Percentiles rank a stretch among this genome's conserved stretches.
Evolutionary conservation across 2,888 invertebrate species (phyloP).

Genomic region (Dilophus febrilis): DNA sequence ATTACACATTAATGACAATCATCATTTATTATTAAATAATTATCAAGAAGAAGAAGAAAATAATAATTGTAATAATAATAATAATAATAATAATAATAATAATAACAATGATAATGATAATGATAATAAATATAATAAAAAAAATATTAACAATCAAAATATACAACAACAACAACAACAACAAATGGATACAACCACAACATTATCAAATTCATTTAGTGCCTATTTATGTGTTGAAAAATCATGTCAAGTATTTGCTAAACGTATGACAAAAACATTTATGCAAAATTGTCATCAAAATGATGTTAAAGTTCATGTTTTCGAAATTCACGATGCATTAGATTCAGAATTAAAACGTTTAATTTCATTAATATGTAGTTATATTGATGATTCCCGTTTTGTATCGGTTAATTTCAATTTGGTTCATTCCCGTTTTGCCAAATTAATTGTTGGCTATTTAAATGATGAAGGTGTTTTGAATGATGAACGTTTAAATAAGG

Average conservation of each 20-base stretch:
- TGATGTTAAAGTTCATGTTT: conserved; percentile 30
- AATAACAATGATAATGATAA: too few species aligned
- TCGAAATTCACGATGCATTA: conserved; percentile 39
- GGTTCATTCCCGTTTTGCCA: conserved; percentile 47
- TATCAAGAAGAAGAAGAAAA: background rate
- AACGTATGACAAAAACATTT: conserved; percentile 46
- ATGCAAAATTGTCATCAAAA: conserved; percentile 27
- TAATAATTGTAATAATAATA: too few species aligned
- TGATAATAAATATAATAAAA: too few species aligned
- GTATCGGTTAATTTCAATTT: conserved; percentile 43
- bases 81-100: too few species aligned
- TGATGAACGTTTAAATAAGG: conserved; percentile 2
- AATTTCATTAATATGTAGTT: conserved; percentile 47
- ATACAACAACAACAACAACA: background rate
- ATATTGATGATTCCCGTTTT: conserved; percentile 50
- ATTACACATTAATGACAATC: conserved; percentile 6
- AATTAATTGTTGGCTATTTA: conserved; percentile 42
- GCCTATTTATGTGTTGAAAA: conserved; percentile 41
- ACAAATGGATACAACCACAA: conserved; percentile 3
- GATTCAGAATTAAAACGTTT: conserved; percentile 50
- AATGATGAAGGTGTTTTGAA: conserved; percentile 23
- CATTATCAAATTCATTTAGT: conserved; percentile 15
- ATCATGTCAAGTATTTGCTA: conserved; percentile 47
- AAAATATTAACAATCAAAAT: too few species aligned
- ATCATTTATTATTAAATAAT: conserved; percentile 1